These are phyloP conservation scores for Geopemphigus sp. DNA, from an alignment of 1,140 invertebrate genomes.

Conservation along the genomic window DNA sequence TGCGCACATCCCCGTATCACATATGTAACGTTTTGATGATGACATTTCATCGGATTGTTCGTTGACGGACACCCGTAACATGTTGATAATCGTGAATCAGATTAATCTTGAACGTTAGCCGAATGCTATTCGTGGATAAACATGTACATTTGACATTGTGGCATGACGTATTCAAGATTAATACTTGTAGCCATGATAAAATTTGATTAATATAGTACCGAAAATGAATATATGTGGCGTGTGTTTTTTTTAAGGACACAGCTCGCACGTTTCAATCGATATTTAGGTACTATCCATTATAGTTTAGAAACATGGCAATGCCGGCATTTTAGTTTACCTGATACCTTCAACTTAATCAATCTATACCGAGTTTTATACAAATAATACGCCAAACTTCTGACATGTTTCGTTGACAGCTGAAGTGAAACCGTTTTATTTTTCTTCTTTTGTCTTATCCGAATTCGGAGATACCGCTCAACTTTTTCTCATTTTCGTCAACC, in stretches of 20 bases:
- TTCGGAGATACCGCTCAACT: neutral
- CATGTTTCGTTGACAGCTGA: neutral
- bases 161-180: neutral
- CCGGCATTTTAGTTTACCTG: neutral
- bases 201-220: neutral
- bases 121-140: neutral
- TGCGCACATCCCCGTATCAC: neutral
- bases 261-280: neutral
- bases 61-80: neutral
- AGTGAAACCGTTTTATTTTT: neutral
- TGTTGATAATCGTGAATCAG: constrained; percentile 3
- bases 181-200: neutral
- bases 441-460: neutral
- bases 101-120: neutral
- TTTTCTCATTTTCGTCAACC: neutral
- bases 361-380: neutral
- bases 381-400: neutral
- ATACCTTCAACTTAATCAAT: neutral
- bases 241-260: neutral
- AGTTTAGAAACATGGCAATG: neutral
- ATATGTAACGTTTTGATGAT: neutral
- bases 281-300: neutral
- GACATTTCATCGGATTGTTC: neutral
- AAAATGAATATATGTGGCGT: neutral
- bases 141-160: neutral